Base-by-base conservation (phyloP, 2,113 vertebrate species). In the Pipra filicauda region DNA sequence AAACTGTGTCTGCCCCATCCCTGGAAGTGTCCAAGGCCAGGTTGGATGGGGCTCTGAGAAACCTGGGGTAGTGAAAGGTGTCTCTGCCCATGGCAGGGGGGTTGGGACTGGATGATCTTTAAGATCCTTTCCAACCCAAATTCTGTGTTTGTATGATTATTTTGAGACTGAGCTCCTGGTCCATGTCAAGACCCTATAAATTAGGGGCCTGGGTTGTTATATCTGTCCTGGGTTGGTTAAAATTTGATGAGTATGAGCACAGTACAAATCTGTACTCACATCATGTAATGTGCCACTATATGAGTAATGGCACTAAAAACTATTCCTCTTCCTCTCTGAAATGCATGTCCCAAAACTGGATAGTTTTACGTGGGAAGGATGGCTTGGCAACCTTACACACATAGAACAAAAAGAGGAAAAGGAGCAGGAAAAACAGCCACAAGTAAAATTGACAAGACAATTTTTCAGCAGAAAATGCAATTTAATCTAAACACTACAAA, bases 31-130 rank as follows among this genome's bases (percentile, higher is more conserved):
- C 0, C 48, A 22, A 55, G 22, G 6, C 4, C n/a, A 27, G 9
- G 8, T 0, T 62, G 41, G 26, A 33, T 0, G 0, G 17, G 12
- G 5, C 3, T 76, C 8, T 9, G 48, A 76, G 15, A 8, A 55
- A 3, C 3, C 30, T 64, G 64, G 71, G 6, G 2, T 4, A 4
- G 22, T 8, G 18, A 30, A 37, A 84, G 15, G 9, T 33, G 64
- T 55, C 41, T 26, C 22, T 43, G 62, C 2, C 8, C 21, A 43
- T 28, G 17, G 8, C 30, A 54, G 26, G 10, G n/a, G 7, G 7
- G 1, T 64, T 16, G 17, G 35, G 51, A 64, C 2, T 1, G 20
- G 6, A 5, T 27, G 1, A 48, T 27, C 9, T 70, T 55, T 14
- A 35, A 55, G 9, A 15, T 19, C 5, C 3, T 7, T 54, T 64